Conservation (phyloP, 2,113 vertebrate genomes). For the Oncorhynchus clarkii region DNA sequence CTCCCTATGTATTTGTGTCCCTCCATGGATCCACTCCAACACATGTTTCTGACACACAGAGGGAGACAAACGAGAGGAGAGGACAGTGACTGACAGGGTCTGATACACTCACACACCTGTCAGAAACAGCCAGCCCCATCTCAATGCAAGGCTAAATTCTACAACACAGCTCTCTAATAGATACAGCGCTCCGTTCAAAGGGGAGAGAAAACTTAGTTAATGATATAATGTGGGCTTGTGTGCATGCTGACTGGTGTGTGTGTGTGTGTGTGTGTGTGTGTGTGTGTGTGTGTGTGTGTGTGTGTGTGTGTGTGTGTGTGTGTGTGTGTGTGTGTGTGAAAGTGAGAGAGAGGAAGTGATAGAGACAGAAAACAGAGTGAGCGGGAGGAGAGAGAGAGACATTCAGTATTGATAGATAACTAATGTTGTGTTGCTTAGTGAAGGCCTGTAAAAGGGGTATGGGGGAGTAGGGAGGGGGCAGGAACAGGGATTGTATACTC, state of each 20-base stretch:
- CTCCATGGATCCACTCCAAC: constrained; percentile 7
- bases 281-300: background rate
- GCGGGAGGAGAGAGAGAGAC: background rate
- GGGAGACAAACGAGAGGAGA: constrained; percentile 18
- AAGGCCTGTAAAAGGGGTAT: background rate
- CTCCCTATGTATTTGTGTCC: constrained; percentile 15
- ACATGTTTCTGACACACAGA: constrained; percentile 45
- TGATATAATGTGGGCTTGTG: constrained; percentile 2
- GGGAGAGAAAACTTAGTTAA: constrained; percentile 24
- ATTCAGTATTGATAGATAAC: constrained; percentile 5
- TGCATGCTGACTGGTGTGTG: background rate
- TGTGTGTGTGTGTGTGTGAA: background rate
- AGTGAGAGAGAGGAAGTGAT: background rate
- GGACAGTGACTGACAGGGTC: constrained; percentile 26
- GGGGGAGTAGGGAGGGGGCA: no score
- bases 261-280: background rate
- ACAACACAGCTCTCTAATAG: constrained; percentile 32
- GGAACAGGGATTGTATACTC: no score
- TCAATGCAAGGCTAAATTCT: constrained; percentile 10
- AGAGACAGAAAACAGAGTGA: constrained; percentile 6
- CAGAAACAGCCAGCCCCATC: constrained; percentile 37
- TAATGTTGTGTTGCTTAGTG: background rate
- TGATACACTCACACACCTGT: constrained; percentile 28
- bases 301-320: background rate
- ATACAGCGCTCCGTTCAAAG: constrained; percentile 40